phyloP scores from a whole-genome alignment of 2,113 vertebrate genomes.

The Myotis lucifugus region DNA sequence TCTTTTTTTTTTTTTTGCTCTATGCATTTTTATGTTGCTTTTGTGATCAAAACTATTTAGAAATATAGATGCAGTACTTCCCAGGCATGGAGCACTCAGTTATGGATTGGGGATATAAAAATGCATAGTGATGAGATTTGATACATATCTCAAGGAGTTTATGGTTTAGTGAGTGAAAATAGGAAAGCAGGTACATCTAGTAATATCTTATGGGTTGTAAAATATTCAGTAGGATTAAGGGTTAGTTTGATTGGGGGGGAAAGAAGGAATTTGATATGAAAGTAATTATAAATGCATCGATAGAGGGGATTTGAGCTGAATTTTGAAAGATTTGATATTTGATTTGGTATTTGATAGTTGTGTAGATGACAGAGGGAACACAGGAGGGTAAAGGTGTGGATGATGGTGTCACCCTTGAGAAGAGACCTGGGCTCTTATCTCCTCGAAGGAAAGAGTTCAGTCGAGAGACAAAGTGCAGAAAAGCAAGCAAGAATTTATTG shows the following conservation, averaged over 20 bases:
- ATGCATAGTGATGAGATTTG: background rate
- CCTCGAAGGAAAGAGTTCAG: background rate
- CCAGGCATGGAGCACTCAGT: background rate
- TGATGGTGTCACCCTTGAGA: background rate
- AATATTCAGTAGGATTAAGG: background rate
- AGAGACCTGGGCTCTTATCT: background rate
- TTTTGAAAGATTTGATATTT: background rate
- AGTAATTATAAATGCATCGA: background rate
- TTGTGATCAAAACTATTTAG: constrained; percentile 12
- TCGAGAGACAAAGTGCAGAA: background rate
- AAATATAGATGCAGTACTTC: background rate
- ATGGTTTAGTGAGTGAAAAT: background rate
- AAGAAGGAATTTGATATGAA: background rate
- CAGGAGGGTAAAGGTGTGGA: background rate
- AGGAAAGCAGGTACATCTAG: background rate
- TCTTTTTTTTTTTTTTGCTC: background rate
- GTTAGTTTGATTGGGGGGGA: background rate
- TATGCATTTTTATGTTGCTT: constrained; percentile 11
- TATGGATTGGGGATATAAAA: background rate
- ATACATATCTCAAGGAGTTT: background rate
- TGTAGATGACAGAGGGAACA: background rate
- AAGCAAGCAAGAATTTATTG: background rate
- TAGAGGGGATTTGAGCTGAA: background rate
- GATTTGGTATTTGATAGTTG: background rate
- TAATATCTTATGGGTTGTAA: background rate